These are phyloP conservation scores for Axis porcinus DNA, from an alignment of 2,113 vertebrate species.

Conservation along the genomic window DNA sequence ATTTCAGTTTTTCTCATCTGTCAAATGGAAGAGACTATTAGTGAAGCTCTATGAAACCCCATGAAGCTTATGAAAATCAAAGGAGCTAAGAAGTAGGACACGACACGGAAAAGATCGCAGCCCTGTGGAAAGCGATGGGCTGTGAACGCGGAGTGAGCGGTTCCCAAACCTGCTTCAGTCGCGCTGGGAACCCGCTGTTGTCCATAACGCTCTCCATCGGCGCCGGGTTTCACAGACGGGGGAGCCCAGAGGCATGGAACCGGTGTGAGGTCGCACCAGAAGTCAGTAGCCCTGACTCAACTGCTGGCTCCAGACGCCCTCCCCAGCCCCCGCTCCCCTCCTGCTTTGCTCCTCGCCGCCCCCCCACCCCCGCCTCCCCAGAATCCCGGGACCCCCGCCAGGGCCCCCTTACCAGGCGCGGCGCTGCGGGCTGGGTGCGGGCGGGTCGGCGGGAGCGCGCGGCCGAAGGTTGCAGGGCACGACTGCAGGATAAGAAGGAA, in stretches of 20 bases:
- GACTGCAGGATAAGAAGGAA: background rate
- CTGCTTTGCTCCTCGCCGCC: background rate
- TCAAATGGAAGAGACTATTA: background rate
- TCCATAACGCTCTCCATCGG: fast-evolving
- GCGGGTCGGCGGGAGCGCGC: background rate
- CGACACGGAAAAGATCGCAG: fast-evolving
- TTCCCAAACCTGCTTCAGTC: background rate
- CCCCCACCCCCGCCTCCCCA: background rate
- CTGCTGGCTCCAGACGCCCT: background rate
- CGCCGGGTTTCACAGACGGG: fast-evolving
- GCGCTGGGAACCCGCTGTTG: fast-evolving
- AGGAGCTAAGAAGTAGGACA: background rate
- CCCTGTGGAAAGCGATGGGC: fast-evolving
- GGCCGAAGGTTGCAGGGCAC: background rate
- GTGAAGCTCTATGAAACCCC: background rate
- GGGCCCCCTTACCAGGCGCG: background rate
- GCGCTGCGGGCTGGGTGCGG: background rate
- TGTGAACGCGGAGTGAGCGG: fast-evolving
- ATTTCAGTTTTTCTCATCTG: background rate
- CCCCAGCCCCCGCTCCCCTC: background rate
- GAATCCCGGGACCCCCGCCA: background rate
- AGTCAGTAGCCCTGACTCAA: background rate
- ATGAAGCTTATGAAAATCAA: background rate
- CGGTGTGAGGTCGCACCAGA: background rate
- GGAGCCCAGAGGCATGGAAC: background rate